phyloP scores from a whole-genome alignment of 2,113 vertebrate genomes.

The Semicossyphus pulcher region DNA sequence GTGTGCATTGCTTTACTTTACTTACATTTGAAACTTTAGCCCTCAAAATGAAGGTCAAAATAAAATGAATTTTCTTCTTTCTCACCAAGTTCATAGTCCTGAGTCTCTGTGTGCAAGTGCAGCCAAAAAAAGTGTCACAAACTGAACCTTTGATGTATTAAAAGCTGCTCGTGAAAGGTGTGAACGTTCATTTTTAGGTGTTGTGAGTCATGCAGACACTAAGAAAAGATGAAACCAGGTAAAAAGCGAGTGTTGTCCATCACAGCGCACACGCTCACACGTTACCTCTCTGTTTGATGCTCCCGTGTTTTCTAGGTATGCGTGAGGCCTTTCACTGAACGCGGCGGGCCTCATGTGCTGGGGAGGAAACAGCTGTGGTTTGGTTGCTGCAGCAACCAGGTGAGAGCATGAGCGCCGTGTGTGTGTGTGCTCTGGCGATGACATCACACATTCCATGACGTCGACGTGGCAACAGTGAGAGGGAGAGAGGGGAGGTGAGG shows the following conservation, averaged over 20 bases:
- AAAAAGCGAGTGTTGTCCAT: constrained; percentile 61
- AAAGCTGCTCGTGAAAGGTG: constrained; percentile 27
- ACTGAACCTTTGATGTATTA: constrained; percentile 41
- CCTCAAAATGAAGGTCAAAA: constrained; percentile 2
- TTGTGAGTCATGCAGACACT: constrained; percentile 38
- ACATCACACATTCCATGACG: constrained; percentile 84
- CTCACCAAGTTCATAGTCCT: background rate
- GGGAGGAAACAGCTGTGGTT: constrained; percentile 83
- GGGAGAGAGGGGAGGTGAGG: constrained; percentile 32
- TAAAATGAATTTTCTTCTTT: background rate
- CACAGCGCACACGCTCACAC: background rate
- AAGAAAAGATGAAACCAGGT: constrained; percentile 18
- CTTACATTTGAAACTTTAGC: too few species aligned
- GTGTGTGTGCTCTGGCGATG: constrained; percentile 65
- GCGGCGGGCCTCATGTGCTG: constrained; percentile 43
- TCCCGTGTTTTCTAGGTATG: constrained; percentile 59
- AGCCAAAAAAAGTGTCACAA: constrained; percentile 26
- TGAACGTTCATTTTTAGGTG: constrained; percentile 1
- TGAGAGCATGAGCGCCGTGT: constrained; percentile 64
- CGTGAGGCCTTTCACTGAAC: constrained; percentile 63
- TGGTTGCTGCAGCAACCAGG: constrained; percentile 81
- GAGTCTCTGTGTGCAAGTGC: background rate
- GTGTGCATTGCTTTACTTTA: too few species aligned
- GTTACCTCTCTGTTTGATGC: constrained; percentile 23
- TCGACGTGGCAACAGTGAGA: constrained; percentile 53